Evolutionary conservation across 2,888 invertebrate species (phyloP), one percentile per base, ranked within the genome.

Genomic region (Dromius quadrimaculatus): DNA sequence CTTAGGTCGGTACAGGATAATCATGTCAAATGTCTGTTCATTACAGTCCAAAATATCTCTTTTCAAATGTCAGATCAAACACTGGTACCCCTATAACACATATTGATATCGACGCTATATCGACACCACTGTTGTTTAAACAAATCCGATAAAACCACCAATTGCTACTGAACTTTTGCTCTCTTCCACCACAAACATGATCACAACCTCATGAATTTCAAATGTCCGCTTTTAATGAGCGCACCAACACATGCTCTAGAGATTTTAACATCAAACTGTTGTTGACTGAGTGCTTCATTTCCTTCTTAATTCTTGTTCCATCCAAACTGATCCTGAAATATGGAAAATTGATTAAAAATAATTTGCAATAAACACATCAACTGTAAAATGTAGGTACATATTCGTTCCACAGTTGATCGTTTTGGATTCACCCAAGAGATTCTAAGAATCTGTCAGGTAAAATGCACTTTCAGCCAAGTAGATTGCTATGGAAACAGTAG

Each of bases 221-320:
- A 64, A 64, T 34, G 45, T 45, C 34, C 41, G 45, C 45, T 64
- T 63, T 64, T 64, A 64, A 64, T 64, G 64, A 45, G 64, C 28
- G 3, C 28, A 28, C 4, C 47, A 54, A 28, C 47, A 22, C 47
- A 47, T 17, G 22, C 41, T 2, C 41, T 6, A 2, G 28, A 19
- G 0, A 17, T 41, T 41, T 41, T 41, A 41, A 3, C 43, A 43
- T 28, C 28, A 28, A 28, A 8, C 28, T 5, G 28, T 28, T 28
- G 28, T 28, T 28, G 28, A 3, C 8, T 28, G 8, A 28, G 8
- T 28, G 8, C 28, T 3, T 8, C 28, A 28, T 8, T 5, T 5
- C 28, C 28, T 28, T 28, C 8, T 28, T 28, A n/a, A n/a, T n/a
- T n/a, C n/a, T n/a, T n/a, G n/a, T n/a, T n/a, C n/a, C n/a, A n/a